Percentiles rank a stretch among this genome's conserved stretches.
These are phyloP conservation scores for crab-eating macaque (Macaca fascicularis) DNA, from an alignment of 2,113 vertebrate species.

Conservation along the genomic window T2T-MFA8v1.1 NC_088395.1:120711501-120712000, in stretches of 20 bases:
- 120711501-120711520: conserved; percentile 7
- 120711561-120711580: background rate
- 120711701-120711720: background rate
- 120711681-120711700: conserved; percentile 41
- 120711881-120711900: background rate
- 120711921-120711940: background rate
- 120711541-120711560: conserved; percentile 27
- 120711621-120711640: background rate
- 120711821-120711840: background rate
- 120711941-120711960: background rate
- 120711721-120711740: background rate
- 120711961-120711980: background rate
- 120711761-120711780: conserved; percentile 23
- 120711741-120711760: background rate
- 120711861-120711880: background rate
- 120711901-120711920: background rate
- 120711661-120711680: conserved; percentile 25
- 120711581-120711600: conserved; percentile 26
- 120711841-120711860: background rate
- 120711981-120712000: background rate
- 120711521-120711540: background rate
- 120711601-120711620: background rate
- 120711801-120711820: background rate
- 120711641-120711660: conserved; percentile 21
- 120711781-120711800: background rate